Evolutionary conservation across 1,140 invertebrate species (phyloP), one percentile per base, ranked within the genome.

Genomic region (Sesamia nonagrioides): DNA sequence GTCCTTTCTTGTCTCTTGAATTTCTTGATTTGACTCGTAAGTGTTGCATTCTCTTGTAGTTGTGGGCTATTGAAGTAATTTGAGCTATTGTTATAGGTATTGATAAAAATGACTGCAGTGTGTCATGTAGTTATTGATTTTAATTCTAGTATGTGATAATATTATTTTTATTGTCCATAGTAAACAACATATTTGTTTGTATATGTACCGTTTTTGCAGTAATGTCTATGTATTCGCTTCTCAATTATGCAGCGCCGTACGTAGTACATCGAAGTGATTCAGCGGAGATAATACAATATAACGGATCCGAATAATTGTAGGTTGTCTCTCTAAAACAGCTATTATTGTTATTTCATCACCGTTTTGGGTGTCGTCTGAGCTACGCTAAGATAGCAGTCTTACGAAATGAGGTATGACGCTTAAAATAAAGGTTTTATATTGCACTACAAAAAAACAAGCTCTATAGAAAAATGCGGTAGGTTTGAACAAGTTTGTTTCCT

Each of bases 21-120:
- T 69, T 50, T 33, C 21, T 69, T 69, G 66, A 50, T 69, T 69
- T 48, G 42, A 69, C 66, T 50, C 7, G 7, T 4, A 4, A 9
- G 7, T 50, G 66, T 69, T 48, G 66, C 42, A 42, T 69, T 69
- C 21, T 69, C 66, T 69, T 45, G 42, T 69, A 37, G 17, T 42
- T 21, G n/a, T 8, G 15, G 37, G 35, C 42, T 11, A 21, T 13
- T 1, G 4, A 11, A 45, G 15, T 61, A 2, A 9, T 61, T 61
- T 61, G n/a, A 8, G 2, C 18, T 40, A 63, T 40, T 11, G 18
- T 21, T 18, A 17, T 54, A 21, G 27, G 18, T 9, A 11, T 13
- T 45, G 42, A 45, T 45, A 7, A 45, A 45, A 45, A 45, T 45
- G 42, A 45, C 11, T 8, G 0, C 8, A 45, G 9, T 45, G 42